Base-by-base conservation (phyloP, 2,888 invertebrate species). In the Caenorhabditis virilis region DNA sequence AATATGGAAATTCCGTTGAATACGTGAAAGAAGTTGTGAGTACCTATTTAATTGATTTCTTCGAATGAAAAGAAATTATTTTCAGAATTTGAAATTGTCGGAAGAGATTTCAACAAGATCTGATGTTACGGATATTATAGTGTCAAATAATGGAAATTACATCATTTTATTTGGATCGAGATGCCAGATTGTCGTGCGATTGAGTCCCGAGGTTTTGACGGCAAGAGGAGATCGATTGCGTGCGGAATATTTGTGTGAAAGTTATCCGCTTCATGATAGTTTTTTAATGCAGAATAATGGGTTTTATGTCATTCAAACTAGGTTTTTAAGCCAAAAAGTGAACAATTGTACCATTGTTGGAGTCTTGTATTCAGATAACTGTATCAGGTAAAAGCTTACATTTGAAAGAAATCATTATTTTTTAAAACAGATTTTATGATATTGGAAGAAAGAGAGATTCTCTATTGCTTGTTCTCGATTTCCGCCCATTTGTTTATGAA, bases 211-310 rank as follows among this genome's bases (percentile, higher is more conserved):
- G 11, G 35, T 63, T n/a, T 38, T 63, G 4, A 36, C 53, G 41
- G 6, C 41, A 47, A 25, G 22, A 33, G 4, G 11, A n/a, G 3
- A 25, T 41, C 35, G 26, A n/a, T 6, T 39, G 16, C 13, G 48
- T 7, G 5, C 22, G 7, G 16, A 43, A 49, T 26, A 36, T 6
- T 4, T 27, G 27, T 56, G 26, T 43, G 56, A 56, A 18, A 49
- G 49, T 20, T 63, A 57, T 46, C 43, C 63, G 3, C 50, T 63
- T n/a, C 49, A 63, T 41, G 63, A 63, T 27, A 58, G 46, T 36
- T 20, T 58, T 22, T 33, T 63, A 9, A 38, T 58, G n/a, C 53
- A 57, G n/a, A 61, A 52, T 42, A 7, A 42, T 13, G 16, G 45
- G 2, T 45, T 45, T 2, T 6, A 49, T 2, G 45, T 63, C 6